phyloP scores from a whole-genome alignment of 2,113 vertebrate genomes.

The Ciconia maguari region DNA sequence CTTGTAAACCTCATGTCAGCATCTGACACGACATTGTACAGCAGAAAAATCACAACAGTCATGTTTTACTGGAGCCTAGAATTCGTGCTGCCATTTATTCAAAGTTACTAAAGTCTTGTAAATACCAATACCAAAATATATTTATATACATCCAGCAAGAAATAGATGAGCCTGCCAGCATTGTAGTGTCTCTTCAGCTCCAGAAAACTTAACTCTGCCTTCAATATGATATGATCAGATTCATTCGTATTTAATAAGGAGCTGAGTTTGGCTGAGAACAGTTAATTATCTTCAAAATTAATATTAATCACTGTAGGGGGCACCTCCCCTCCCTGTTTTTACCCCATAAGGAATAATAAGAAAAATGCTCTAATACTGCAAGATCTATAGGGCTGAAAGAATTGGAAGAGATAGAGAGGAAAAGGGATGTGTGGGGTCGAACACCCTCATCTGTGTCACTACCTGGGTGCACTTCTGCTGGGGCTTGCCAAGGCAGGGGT shows the following conservation, averaged over 20 bases:
- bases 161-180: not conserved
- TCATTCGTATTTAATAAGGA: not conserved
- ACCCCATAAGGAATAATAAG: not conserved
- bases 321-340: not conserved
- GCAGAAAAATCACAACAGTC: not conserved
- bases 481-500: not conserved
- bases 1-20: not conserved
- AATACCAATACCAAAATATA: not conserved
- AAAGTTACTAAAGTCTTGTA: not conserved
- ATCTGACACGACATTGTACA: not conserved
- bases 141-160: not conserved
- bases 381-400: not conserved
- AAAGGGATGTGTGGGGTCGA: not conserved
- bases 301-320: conserved; percentile 13
- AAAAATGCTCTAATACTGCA: not conserved
- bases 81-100: not conserved
- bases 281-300: conserved; percentile 40
- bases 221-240: not conserved
- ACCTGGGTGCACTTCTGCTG: not conserved
- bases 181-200: not conserved
- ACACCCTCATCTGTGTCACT: not conserved
- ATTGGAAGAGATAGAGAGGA: not conserved
- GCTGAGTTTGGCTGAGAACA: not conserved
- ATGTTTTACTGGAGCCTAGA: not conserved
- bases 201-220: not conserved